Evolutionary conservation across 2,797 vertebrate species (phyloP).

Genomic region (Trachops cirrhosus): DNA sequence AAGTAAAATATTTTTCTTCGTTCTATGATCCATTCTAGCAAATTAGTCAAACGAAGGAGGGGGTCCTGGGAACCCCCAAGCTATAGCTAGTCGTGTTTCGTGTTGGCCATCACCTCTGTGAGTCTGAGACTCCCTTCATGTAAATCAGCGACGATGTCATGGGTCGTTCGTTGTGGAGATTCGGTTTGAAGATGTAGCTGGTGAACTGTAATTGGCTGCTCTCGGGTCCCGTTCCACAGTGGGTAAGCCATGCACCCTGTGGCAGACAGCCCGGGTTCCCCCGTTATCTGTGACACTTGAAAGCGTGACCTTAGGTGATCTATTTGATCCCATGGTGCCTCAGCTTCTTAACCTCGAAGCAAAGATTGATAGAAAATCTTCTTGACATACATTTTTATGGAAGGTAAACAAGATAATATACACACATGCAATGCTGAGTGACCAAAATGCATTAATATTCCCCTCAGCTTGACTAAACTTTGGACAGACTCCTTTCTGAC

Average conservation of each 20-base stretch:
- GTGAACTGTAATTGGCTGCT: not conserved
- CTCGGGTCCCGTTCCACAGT: not conserved
- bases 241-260: not conserved
- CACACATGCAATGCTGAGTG: not conserved
- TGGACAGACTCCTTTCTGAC: not conserved
- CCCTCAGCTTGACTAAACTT: not conserved
- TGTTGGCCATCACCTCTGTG: not conserved
- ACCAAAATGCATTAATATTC: not conserved
- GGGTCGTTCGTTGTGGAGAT: not conserved
- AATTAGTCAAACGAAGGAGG: not conserved
- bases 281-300: not conserved
- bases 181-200: not conserved
- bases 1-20: not conserved
- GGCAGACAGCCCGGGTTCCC: not conserved
- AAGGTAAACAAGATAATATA: not conserved
- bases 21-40: not conserved
- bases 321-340: not conserved
- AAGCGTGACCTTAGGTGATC: not conserved
- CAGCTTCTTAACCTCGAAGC: not conserved
- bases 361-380: not conserved
- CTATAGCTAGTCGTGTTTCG: not conserved
- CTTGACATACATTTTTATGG: not conserved
- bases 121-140: not conserved
- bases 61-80: not conserved
- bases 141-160: not conserved